These are phyloP conservation scores for Caenorhabditis sp. DNA, from an alignment of 2,888 invertebrate species.

Conservation along the genomic window DNA sequence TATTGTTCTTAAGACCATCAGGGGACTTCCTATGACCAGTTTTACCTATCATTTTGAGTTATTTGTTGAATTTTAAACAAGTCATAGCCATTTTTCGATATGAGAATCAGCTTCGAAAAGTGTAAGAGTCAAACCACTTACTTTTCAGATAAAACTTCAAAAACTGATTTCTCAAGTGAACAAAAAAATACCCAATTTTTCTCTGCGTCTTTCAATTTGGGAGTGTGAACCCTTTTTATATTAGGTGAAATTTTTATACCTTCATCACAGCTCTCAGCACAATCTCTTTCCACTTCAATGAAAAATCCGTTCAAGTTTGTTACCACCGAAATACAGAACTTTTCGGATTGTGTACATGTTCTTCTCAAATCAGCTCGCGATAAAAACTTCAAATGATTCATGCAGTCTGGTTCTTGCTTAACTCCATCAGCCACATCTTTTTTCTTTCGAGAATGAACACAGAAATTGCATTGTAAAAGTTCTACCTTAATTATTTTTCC, in stretches of 20 bases:
- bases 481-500: background rate
- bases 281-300: conserved; percentile 61
- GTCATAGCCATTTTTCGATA: too few relatives aligned
- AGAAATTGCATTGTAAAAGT: conserved; percentile 53
- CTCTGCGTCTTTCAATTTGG: background rate
- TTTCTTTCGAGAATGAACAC: conserved; percentile 54
- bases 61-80: too few relatives aligned
- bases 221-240: too few relatives aligned
- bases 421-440: conserved; percentile 54
- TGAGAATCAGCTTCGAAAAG: too few relatives aligned
- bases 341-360: conserved; percentile 48
- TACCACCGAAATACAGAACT: conserved; percentile 56
- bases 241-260: conserved; percentile 9
- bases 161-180: too few relatives aligned
- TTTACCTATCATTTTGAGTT: too few relatives aligned
- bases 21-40: too few relatives aligned
- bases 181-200: too few relatives aligned
- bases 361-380: conserved; percentile 52
- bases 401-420: conserved; percentile 59
- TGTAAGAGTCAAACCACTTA: too few relatives aligned
- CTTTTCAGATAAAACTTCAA: too few relatives aligned
- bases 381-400: conserved; percentile 57
- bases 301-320: conserved; percentile 66
- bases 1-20: too few relatives aligned
- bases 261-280: conserved; percentile 57